These are phyloP conservation scores for Acrobasis repandana DNA, from an alignment of 2,888 invertebrate genomes.

Conservation along the genomic window DNA sequence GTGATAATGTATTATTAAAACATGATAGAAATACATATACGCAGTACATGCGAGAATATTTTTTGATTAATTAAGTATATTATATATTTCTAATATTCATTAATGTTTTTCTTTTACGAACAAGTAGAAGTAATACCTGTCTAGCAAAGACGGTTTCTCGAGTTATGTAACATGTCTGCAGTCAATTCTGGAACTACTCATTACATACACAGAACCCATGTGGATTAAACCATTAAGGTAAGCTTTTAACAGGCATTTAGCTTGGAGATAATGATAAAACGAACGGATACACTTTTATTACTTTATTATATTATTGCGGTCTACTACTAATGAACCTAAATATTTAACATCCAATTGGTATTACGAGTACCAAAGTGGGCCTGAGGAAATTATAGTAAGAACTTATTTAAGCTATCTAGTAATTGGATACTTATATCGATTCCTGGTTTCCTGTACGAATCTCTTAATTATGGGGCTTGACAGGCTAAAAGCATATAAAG, in stretches of 20 bases:
- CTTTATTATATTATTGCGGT: constrained; percentile 10
- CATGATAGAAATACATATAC: too few relatives aligned
- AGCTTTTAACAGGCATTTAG: constrained; percentile 11
- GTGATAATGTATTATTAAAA: too few relatives aligned
- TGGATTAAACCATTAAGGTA: constrained; percentile 14
- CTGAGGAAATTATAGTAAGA: too few relatives aligned
- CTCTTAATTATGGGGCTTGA: too few relatives aligned
- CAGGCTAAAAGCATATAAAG: too few relatives aligned
- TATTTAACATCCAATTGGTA: background rate
- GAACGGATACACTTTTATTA: constrained; percentile 1
- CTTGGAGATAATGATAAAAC: constrained; percentile 2
- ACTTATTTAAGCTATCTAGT: too few relatives aligned
- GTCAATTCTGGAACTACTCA: background rate
- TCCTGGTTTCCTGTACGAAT: too few relatives aligned
- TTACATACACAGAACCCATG: background rate
- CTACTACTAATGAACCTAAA: background rate
- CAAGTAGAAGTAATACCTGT: background rate
- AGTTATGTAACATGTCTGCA: background rate
- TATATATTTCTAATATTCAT: too few relatives aligned
- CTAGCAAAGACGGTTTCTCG: background rate
- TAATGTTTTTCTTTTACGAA: background rate
- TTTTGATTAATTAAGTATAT: too few relatives aligned
- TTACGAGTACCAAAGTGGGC: background rate
- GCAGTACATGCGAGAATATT: too few relatives aligned
- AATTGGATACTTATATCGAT: too few relatives aligned